Evolutionary conservation across 2,797 vertebrate genomes (phyloP).

Genomic region (Ataeniobius toweri): DNA sequence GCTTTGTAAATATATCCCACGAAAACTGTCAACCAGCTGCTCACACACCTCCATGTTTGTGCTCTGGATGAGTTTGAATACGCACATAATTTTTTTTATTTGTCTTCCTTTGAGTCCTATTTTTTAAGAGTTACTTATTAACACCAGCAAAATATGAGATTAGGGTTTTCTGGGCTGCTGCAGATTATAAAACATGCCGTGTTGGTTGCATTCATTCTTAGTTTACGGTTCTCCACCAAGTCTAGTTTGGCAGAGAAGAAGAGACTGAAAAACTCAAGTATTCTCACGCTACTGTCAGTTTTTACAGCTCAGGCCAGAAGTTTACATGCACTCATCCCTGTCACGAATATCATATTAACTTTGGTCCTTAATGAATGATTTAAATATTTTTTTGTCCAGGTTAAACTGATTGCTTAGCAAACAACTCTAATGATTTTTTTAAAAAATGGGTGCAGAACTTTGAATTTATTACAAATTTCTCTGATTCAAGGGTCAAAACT

Average conservation of each 20-base stretch:
- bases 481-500: neutral
- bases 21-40: conserved; percentile 34
- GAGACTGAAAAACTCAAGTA: neutral
- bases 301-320: neutral
- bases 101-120: conserved; percentile 28
- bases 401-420: neutral
- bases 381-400: neutral
- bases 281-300: neutral
- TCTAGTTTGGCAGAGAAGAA: neutral
- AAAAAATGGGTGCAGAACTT: neutral
- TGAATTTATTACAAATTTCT: neutral
- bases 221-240: neutral
- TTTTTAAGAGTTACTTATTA: conserved; percentile 48
- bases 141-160: conserved; percentile 71
- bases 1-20: conserved; percentile 57
- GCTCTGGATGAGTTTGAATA: conserved; percentile 30
- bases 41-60: conserved; percentile 14
- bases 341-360: neutral
- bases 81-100: conserved; percentile 26
- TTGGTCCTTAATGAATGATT: neutral
- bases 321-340: conserved; percentile 4
- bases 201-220: neutral
- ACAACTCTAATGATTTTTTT: neutral
- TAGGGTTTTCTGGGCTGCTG: conserved; percentile 14
- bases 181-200: neutral